These are phyloP conservation scores for Theropithecus gelada DNA, from an alignment of 2,113 vertebrate genomes.

Conservation along the genomic window DNA sequence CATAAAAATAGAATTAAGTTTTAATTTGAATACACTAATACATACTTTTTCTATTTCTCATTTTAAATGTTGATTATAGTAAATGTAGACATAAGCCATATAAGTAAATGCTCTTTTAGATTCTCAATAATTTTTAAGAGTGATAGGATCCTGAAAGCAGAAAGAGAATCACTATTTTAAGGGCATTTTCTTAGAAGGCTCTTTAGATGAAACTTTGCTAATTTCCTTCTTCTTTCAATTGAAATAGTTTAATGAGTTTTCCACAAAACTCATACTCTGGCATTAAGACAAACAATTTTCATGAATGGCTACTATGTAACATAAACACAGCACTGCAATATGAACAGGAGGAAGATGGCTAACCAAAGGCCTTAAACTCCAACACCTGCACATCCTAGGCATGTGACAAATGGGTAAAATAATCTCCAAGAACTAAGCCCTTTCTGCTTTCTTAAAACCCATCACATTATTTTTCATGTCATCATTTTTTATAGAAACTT, in stretches of 20 bases:
- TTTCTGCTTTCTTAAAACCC: background rate
- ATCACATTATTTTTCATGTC: background rate
- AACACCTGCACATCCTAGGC: background rate
- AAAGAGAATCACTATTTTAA: background rate
- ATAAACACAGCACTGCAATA: background rate
- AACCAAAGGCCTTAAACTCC: background rate
- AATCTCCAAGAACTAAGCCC: background rate
- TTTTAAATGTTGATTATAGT: background rate
- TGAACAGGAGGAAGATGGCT: background rate
- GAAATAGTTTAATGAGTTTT: conserved; percentile 22
- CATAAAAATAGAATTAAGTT: background rate
- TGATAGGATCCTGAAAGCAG: background rate
- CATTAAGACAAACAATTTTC: background rate
- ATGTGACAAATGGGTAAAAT: background rate
- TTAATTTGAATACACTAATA: background rate
- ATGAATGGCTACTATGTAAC: background rate
- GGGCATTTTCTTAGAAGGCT: background rate
- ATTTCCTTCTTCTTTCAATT: background rate
- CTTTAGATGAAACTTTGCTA: background rate
- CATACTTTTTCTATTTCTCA: background rate
- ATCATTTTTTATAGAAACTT: background rate
- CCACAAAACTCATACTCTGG: background rate
- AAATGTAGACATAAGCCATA: background rate
- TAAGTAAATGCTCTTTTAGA: background rate
- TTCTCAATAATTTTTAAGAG: background rate